Percentiles rank a stretch among this genome's conserved stretches.
phyloP scores from a whole-genome alignment of 2,888 invertebrate genomes.

The Drosophila cognata region DNA sequence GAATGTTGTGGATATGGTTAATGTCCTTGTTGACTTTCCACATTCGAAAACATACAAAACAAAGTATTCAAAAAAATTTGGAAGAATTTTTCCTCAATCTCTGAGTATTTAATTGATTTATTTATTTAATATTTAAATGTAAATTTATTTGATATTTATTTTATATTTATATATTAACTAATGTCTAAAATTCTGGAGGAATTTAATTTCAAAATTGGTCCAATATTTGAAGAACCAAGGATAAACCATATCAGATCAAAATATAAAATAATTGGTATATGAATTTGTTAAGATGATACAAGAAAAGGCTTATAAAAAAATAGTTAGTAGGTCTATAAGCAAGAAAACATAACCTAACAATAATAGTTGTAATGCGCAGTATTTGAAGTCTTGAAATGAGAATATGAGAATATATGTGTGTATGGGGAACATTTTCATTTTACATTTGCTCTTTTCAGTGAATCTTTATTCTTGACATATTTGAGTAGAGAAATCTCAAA shows the following conservation, averaged over 20 bases:
- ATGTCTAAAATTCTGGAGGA: rapidly evolving
- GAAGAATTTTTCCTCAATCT: no score
- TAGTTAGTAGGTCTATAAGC: background rate
- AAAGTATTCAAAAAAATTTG: background rate
- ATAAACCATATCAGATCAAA: background rate
- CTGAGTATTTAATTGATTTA: background rate
- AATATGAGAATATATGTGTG: no score
- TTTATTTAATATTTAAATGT: background rate
- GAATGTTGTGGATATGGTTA: background rate
- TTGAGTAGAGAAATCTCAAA: background rate
- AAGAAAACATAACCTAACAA: background rate
- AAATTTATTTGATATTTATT: background rate
- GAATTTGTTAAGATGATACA: background rate
- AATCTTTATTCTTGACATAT: background rate
- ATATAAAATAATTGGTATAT: background rate
- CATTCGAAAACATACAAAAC: background rate
- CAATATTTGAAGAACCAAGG: background rate
- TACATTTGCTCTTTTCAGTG: background rate
- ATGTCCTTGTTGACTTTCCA: background rate
- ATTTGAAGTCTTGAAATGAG: background rate
- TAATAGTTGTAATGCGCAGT: background rate
- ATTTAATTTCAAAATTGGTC: background rate
- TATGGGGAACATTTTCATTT: background rate
- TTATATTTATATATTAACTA: background rate
- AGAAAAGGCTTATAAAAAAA: background rate